Percentiles rank a stretch among this genome's conserved stretches.
These are phyloP conservation scores for Graphium colonna DNA, from an alignment of 2,888 invertebrate species.

Conservation along the genomic window DNA sequence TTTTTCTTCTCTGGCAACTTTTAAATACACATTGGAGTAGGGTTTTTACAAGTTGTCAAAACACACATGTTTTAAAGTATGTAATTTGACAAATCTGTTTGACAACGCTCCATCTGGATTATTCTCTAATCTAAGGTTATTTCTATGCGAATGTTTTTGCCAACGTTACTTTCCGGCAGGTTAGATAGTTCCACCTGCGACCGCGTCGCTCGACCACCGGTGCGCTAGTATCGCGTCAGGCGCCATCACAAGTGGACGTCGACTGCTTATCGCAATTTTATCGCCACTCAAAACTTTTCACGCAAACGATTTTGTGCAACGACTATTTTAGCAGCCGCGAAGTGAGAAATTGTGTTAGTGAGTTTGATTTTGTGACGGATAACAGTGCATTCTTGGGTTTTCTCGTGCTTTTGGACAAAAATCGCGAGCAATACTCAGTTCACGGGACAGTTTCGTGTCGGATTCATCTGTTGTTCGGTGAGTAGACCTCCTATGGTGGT, in stretches of 20 bases:
- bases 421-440: slow-evolving; percentile 60
- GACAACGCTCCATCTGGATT: too few relatives aligned
- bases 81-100: too few relatives aligned
- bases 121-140: too few relatives aligned
- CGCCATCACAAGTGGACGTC: slow-evolving; percentile 33
- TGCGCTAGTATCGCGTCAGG: slow-evolving; percentile 55
- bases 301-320: slow-evolving; percentile 53
- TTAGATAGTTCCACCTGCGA: slow-evolving; percentile 37
- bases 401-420: slow-evolving; percentile 58
- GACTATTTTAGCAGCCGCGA: slow-evolving; percentile 41
- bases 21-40: too few relatives aligned
- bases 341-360: slow-evolving; percentile 56
- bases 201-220: slow-evolving; percentile 33
- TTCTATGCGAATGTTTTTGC: slow-evolving; percentile 7
- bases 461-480: slow-evolving; percentile 58
- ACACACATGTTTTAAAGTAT: too few relatives aligned
- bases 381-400: slow-evolving; percentile 45
- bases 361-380: slow-evolving; percentile 39
- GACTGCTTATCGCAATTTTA: slow-evolving; percentile 27
- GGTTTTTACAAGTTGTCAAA: too few relatives aligned
- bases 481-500: slow-evolving; percentile 60
- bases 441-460: slow-evolving; percentile 56
- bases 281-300: slow-evolving; percentile 54
- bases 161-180: slow-evolving; percentile 23
- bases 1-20: too few relatives aligned